Evolutionary conservation across 2,888 invertebrate genomes (phyloP), one percentile per base, ranked within the genome.

Genomic region (Caenorhabditis sulstoni): DNA sequence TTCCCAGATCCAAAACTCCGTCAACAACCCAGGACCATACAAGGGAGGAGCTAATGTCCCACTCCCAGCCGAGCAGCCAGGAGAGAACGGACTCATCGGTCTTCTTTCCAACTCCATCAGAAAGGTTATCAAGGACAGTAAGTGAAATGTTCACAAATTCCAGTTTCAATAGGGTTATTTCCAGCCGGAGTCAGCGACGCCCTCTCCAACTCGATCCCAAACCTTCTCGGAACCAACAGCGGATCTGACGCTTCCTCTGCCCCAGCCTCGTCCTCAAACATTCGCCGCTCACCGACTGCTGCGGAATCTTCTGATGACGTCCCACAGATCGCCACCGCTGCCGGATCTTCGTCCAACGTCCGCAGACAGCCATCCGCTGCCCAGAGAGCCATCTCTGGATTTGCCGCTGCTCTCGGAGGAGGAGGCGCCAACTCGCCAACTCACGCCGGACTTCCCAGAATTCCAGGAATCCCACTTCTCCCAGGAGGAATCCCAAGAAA

Each of bases 321-420:
- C 62, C 71, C 73, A 45, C 79, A 70, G 62, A 64, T 81, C 16
- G 71, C 80, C 67, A 66, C 77, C 35, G 67, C 82, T 16, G 62
- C 70, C 52, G 58, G 70, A 45, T 58, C 68, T 1, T 71, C 76
- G 3, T 74, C 82, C 44, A 85, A 87, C 58, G 85, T 89, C 57
- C 86, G 89, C 59, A 86, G 89, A 49, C 88, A 89, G 77, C 89
- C 89, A 58, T 85, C 86, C 16, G 82, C 81, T 41, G 87, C 88
- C 18, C 88, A 89, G 57, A 82, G 88, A 37, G 88, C 88, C 22
- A 75, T 89, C 81, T 95, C 93, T 0, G 95, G 94, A 14, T 95
- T 95, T 64, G 93, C 93, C 84, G 93, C 93, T 82, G 93, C 93
- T 73, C 93, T 93, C 39, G 94, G 93, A 3, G 91, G 91, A 52